Base-by-base conservation (phyloP, 2,797 vertebrate genomes). In the Uromys caudimaculatus region DNA sequence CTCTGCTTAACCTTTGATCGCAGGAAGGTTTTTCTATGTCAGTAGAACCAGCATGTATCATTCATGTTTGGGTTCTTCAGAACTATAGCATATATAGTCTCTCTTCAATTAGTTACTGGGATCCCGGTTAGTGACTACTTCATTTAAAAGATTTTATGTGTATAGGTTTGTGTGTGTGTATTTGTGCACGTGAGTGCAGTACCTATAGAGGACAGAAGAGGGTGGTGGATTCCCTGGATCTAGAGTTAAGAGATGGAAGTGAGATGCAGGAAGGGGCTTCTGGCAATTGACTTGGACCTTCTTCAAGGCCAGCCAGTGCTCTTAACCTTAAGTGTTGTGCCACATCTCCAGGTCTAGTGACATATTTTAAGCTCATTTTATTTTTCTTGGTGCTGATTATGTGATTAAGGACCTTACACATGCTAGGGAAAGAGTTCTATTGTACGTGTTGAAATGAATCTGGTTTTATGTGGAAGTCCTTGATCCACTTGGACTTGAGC, bases 321-420 rank as follows among this genome's bases (percentile, higher is more conserved):
- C 29, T 11, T 52, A 35, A 21, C n/a, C n/a, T n/a, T n/a, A n/a
- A n/a, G n/a, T n/a, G n/a, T n/a, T n/a, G n/a, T n/a, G n/a, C n/a
- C n/a, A n/a, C n/a, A n/a, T n/a, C n/a, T n/a, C n/a, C n/a, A n/a
- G n/a, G n/a, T 3, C 35, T 52, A 13, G n/a, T n/a, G 35, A 54
- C 35, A 12, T 6, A 21, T 50, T 56, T 54, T 79, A 23, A 11
- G 17, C 9, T n/a, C 54, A 10, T 54, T 9, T 56, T 54, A n/a
- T 54, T 0, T 1, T 56, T 56, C 24, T 12, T 50, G 50, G 54
- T 8, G 1, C 58, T 44, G 24, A 60, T 5, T 4, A 17, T 29
- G 24, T 1, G 1, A 32, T 21, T 1, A 8, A 47, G 27, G 2
- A 2, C 10, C 13, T 64, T 35, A 10, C 0, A 3, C 41, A 60